phyloP scores from a whole-genome alignment of 2,888 invertebrate genomes.

The Standfussiana lucernea region DNA sequence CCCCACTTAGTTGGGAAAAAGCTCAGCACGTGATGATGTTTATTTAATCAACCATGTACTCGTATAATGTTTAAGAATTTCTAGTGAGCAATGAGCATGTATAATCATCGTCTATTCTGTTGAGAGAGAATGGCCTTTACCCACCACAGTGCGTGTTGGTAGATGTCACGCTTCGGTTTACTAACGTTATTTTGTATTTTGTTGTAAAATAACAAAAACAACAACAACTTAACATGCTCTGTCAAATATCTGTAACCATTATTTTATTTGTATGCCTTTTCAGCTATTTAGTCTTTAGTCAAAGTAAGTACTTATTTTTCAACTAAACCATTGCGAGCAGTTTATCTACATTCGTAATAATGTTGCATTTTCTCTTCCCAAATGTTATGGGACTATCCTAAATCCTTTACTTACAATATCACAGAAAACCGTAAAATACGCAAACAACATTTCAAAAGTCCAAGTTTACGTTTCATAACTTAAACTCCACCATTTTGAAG shows the following conservation, averaged over 20 bases:
- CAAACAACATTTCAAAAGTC: constrained; percentile 11
- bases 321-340: background rate
- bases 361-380: background rate
- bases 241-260: background rate
- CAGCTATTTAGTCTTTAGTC: too few relatives aligned
- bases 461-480: background rate
- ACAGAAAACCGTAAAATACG: constrained; percentile 2
- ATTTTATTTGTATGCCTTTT: background rate
- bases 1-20: background rate
- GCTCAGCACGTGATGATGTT: too few relatives aligned
- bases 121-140: background rate
- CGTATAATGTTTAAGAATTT: background rate
- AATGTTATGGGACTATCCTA: background rate
- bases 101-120: background rate
- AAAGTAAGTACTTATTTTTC: background rate
- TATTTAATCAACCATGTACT: too few relatives aligned
- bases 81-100: background rate
- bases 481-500: constrained; percentile 20
- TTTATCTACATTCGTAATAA: background rate
- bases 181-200: background rate
- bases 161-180: too few relatives aligned
- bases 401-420: background rate
- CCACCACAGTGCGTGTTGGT: too few relatives aligned
- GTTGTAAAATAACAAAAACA: too few relatives aligned
- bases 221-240: too few relatives aligned